phyloP scores from a whole-genome alignment of 2,888 invertebrate species.

The Nomada ferruginata region DNA sequence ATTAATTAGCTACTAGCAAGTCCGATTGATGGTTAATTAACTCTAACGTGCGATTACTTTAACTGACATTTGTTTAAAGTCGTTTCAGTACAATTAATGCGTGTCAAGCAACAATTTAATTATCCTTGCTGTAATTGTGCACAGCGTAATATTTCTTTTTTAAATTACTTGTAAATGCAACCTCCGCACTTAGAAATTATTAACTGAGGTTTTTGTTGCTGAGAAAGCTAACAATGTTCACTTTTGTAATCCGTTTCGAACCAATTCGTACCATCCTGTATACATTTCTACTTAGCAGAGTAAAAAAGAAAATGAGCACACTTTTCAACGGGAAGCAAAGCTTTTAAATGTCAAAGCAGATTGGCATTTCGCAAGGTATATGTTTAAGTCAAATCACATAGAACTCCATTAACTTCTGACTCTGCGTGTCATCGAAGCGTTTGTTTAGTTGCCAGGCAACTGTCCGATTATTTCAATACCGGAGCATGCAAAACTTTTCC shows the following conservation, averaged over 20 bases:
- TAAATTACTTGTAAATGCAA: too few species aligned
- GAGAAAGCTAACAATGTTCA: too few species aligned
- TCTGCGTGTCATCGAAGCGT: slow-evolving; percentile 14
- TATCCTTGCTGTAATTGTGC: too few species aligned
- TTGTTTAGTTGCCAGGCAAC: slow-evolving; percentile 8
- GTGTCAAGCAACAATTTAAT: too few species aligned
- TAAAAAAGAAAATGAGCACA: not conserved
- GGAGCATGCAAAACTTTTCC: slow-evolving; percentile 22
- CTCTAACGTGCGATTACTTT: not conserved
- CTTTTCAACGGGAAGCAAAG: not conserved
- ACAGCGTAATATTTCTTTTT: too few species aligned
- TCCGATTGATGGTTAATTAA: not conserved
- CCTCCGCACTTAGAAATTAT: too few species aligned
- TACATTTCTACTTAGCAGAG: too few species aligned
- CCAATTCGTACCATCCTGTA: too few species aligned
- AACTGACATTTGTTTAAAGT: not conserved
- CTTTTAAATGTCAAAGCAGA: too few species aligned
- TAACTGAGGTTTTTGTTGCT: too few species aligned
- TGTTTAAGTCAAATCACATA: not conserved
- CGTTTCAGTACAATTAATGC: not conserved
- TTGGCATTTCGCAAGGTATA: too few species aligned
- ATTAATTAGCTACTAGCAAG: not conserved
- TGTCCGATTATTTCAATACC: slow-evolving; percentile 10
- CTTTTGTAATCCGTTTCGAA: too few species aligned
- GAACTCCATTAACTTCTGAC: slow-evolving; percentile 32